phyloP scores from a whole-genome alignment of 1,140 invertebrate genomes.

The Hypothenemus hampei region DNA sequence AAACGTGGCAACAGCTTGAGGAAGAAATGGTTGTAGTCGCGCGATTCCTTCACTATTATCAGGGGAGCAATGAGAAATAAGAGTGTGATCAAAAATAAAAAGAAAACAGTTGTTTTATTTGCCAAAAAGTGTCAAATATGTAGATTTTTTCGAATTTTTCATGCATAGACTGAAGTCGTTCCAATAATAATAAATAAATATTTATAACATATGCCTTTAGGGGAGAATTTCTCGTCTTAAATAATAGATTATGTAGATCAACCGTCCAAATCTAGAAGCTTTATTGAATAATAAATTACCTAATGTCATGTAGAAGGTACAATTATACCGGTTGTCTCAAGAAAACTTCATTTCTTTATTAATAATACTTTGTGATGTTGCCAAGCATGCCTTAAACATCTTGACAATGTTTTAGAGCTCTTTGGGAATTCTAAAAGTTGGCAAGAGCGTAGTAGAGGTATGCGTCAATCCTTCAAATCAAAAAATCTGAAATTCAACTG shows the following conservation, averaged over 20 bases:
- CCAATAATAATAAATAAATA: not conserved
- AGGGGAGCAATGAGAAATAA: not conserved
- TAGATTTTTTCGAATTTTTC: not conserved
- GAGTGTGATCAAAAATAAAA: not conserved
- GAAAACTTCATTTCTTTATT: not conserved
- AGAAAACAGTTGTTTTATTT: not conserved
- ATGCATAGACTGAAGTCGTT: constrained; percentile 13
- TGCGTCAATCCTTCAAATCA: too few species aligned
- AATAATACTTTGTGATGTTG: too few species aligned
- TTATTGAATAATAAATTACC: not conserved
- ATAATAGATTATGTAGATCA: not conserved
- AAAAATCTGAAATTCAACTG: too few species aligned
- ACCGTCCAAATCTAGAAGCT: not conserved
- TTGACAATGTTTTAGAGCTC: too few species aligned
- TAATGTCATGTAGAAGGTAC: not conserved
- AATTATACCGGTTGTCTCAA: constrained; percentile 2
- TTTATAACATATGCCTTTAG: not conserved
- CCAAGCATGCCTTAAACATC: too few species aligned
- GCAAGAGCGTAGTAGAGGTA: too few species aligned
- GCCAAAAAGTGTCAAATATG: not conserved
- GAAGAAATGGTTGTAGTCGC: constrained; percentile 61
- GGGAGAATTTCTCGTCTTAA: too few species aligned
- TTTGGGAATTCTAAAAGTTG: too few species aligned
- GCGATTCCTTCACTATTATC: not conserved
- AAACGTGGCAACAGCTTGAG: constrained; percentile 65